Evolutionary conservation across 2,113 vertebrate species (phyloP).

Genomic region (Platichthys stellatus): DNA sequence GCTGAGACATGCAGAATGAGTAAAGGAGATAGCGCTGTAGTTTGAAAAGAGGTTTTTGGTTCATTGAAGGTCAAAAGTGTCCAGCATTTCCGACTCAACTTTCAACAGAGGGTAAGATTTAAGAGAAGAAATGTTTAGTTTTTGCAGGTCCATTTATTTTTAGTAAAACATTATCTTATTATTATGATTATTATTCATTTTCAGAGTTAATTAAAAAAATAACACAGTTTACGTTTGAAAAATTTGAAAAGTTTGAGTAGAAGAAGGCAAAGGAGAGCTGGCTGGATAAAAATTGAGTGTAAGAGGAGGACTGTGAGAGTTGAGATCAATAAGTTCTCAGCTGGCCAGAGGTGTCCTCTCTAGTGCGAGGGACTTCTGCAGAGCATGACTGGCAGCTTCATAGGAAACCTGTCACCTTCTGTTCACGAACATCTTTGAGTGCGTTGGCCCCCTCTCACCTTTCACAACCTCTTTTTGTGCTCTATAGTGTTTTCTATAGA

Average conservation of each 20-base stretch:
- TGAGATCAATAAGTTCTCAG: conserved; percentile 69
- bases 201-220: too few species aligned
- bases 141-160: too few species aligned
- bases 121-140: too few species aligned
- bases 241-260: neutral
- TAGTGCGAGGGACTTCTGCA: conserved; percentile 54
- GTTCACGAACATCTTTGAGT: conserved; percentile 59
- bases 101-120: too few species aligned
- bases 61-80: neutral
- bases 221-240: too few species aligned
- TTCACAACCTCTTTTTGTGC: conserved; percentile 44
- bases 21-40: neutral
- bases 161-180: too few species aligned
- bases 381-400: conserved; percentile 76
- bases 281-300: conserved; percentile 40
- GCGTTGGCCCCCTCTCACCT: conserved; percentile 41
- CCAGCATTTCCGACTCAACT: neutral
- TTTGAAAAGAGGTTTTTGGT: neutral
- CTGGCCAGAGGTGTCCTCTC: conserved; percentile 68
- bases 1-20: neutral
- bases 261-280: conserved; percentile 20
- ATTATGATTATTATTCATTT: too few species aligned
- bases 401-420: conserved; percentile 78
- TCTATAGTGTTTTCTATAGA: conserved; percentile 4
- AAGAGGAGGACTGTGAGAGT: conserved; percentile 49